Base-by-base conservation (phyloP, 1,140 invertebrate species). In the Thalassaphorura encarpata region DNA sequence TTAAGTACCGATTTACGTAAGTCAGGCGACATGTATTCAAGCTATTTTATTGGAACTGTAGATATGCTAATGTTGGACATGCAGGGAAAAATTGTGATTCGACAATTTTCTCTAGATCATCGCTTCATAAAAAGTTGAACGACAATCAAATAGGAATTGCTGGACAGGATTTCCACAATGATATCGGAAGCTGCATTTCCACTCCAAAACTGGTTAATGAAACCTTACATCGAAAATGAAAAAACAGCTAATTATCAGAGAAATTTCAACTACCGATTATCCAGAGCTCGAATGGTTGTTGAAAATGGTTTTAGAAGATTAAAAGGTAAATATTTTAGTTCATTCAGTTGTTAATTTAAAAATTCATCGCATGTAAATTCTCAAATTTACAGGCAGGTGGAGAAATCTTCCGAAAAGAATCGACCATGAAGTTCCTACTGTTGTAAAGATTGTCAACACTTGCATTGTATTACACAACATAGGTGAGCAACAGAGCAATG, bases 1-100 rank as follows among this genome's bases (percentile, higher is more conserved):
- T 61, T 39, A 63, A 69, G 28, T 70, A 70, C 56, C 63, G 58
- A 65, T 71, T 71, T 66, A 1, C 62, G n/a, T n/a, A n/a, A n/a
- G n/a, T n/a, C n/a, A n/a, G n/a, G n/a, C n/a, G n/a, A n/a, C n/a
- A n/a, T n/a, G n/a, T n/a, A 66, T 51, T 3, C 5, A 15, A 45
- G 5, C 3, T 16, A 31, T 15, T 16, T 8, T 21, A 23, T 8
- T 8, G 18, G 11, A 29, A 48, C 18, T 21, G 15, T 6, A 53
- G 51, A 5, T 53, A 39, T 41, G 27, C 31, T n/a, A 53, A 42
- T 41, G 51, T 42, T 8, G 51, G 51, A 1, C 51, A 45, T 24
- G 11, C 42, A 1, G 52, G 52, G 13, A n/a, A 36, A 42, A 45
- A 31, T 26, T 45, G 31, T 0, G 52, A 54, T 31, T n/a, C 19